Base-by-base conservation (phyloP, 2,797 vertebrate species). In the Peromyscus nudipes region DNA sequence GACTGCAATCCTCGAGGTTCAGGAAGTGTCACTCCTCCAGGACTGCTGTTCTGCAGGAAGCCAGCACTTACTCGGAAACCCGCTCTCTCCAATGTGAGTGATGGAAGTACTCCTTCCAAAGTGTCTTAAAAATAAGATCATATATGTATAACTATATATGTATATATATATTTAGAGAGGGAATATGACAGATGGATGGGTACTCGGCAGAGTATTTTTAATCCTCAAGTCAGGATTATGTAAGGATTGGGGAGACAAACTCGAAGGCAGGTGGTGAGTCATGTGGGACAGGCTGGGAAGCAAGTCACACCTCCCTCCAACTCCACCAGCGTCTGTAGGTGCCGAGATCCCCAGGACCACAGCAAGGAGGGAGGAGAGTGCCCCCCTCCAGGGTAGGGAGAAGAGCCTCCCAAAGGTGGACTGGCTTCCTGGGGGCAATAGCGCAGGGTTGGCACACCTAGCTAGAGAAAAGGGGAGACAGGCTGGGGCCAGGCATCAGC, bases 201-300 rank as follows among this genome's bases (percentile, higher is more conserved):
- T 96, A 95, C 84, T 98, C 97, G 96, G 97, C 76, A 67, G 16
- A 67, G 71, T 97, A 97, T 98, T 97, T 98, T 98, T 97, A 98
- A 98, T 97, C 95, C 93, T 87, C 25, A 25, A 97, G 97, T 84
- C 65, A 57, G 2, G 34, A 97, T 77, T 97, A 92, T 64, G 71
- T 97, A 98, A 98, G 17, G 92, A 91, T 64, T n/a, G 71, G 97
- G 77, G 96, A 98, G 75, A 96, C 97, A 91, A 91, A 93, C 90
- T 76, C 40, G 52, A 91, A 97, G 97, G 96, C 97, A 97, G 96
- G 96, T 97, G 95, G 97, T 97, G 97, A 98, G 97, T 98, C 98
- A 97, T 97, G 92, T 89, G 97, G 95, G 97, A 94, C 75, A 77
- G 92, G 94, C 95, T 40, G 76, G 82, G 96, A 98, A 89, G 52